Evolutionary conservation across 2,797 vertebrate species (phyloP).

Genomic region (Nothura maculosa): DNA sequence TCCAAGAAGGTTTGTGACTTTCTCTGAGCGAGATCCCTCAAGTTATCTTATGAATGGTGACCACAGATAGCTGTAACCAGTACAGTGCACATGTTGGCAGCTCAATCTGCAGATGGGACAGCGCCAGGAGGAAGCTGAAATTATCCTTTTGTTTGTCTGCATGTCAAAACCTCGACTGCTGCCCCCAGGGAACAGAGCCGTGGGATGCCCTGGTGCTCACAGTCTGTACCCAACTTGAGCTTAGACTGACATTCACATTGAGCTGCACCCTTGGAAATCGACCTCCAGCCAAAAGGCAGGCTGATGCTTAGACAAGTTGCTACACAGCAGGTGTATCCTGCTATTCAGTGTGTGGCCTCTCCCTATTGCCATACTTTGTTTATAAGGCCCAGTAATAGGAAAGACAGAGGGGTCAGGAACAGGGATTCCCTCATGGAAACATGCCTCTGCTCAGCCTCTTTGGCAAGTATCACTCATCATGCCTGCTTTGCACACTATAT

Average conservation of each 20-base stretch:
- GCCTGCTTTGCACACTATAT: neutral
- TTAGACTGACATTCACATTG: neutral
- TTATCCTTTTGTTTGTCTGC: neutral
- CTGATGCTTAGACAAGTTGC: neutral
- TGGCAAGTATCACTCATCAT: neutral
- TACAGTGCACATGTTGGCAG: neutral
- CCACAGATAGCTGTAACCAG: neutral
- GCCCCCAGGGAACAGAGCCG: neutral
- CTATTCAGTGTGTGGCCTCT: neutral
- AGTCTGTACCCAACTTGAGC: neutral
- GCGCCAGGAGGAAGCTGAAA: neutral
- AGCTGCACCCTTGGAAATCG: neutral
- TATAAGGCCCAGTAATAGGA: neutral
- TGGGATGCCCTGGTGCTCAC: neutral
- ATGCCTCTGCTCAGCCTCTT: neutral
- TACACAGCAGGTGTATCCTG: neutral
- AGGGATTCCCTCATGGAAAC: neutral
- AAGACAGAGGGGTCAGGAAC: neutral
- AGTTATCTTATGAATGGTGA: neutral
- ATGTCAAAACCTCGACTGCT: neutral
- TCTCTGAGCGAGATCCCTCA: neutral
- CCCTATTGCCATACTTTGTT: no score
- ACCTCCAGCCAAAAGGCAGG: neutral
- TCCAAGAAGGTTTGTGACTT: neutral
- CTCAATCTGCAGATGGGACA: neutral